Conservation (phyloP, 1,140 invertebrate species). For the Bombus vancouverensis region DNA sequence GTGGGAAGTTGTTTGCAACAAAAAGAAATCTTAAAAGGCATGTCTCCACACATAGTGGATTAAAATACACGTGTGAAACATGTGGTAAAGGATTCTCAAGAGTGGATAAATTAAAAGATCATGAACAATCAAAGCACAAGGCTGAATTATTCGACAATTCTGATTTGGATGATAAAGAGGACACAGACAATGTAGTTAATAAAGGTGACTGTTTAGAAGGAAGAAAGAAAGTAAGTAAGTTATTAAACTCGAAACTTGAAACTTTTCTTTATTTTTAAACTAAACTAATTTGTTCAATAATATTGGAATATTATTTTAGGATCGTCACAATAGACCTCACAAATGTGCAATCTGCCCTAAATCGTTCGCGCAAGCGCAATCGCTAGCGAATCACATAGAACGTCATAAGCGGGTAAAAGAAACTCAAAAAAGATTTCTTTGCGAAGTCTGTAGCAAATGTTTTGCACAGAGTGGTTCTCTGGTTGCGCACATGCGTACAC, state of each 20-base stretch:
- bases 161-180: slow-evolving; percentile 67
- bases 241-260: background rate
- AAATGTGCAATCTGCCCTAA: slow-evolving; percentile 77
- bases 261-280: background rate
- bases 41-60: slow-evolving; percentile 75
- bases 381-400: slow-evolving; percentile 76
- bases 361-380: slow-evolving; percentile 75
- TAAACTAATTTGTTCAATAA: background rate
- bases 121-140: slow-evolving; percentile 77
- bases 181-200: slow-evolving; percentile 62
- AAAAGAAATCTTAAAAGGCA: slow-evolving; percentile 77
- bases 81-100: slow-evolving; percentile 78
- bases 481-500: slow-evolving; percentile 78
- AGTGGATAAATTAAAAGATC: slow-evolving; percentile 76
- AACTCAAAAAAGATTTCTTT: slow-evolving; percentile 77
- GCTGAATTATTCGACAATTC: slow-evolving; percentile 69
- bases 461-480: slow-evolving; percentile 78
- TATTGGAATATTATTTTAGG: slow-evolving; percentile 60
- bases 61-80: slow-evolving; percentile 73
- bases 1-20: slow-evolving; percentile 77
- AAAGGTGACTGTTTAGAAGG: slow-evolving; percentile 61
- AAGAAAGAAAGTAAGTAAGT: slow-evolving; percentile 64
- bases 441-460: slow-evolving; percentile 78
- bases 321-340: slow-evolving; percentile 73
- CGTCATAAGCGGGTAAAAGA: slow-evolving; percentile 76